Base-by-base conservation (phyloP, 2,797 vertebrate species). In the Siniperca undulata region DNA sequence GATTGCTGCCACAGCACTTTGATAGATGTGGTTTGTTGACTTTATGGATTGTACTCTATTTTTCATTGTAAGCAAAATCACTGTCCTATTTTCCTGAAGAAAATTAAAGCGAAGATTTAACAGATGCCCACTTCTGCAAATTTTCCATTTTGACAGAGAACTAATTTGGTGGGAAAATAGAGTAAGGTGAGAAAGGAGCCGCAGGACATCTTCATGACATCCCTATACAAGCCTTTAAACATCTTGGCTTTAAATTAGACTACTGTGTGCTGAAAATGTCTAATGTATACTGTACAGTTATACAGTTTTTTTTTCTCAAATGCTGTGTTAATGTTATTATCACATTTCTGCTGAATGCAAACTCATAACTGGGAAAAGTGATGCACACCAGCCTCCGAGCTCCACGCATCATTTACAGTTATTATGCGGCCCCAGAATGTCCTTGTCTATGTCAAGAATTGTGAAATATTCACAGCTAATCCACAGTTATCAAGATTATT, bases 151-250 rank as follows among this genome's bases (percentile, higher is more conserved):
- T 5, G 19, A 62, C 11, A 40, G 17, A 38, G 70, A 67, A 19
- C 5, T 64, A 24, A 60, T 75, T 30, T 64, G 52, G 24, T 82
- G 62, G 59, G 48, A 64, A 77, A 64, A 27, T 60, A 42, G 22
- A 64, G 22, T 22, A 7, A 53, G 17, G 9, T 20, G 12, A 68
- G 40, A 52, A 62, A 64, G 3, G 16, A 64, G 42, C 48, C 8
- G 58, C 14, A 42, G n/a, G 19, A 52, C 17, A 62, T 72, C 42
- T 22, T 17, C 7, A 66, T 50, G 60, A 59, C 30, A 11, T 40
- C 12, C 24, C 24, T 17, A 4, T 44, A 24, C 60, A 59, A 59
- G 38, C 52, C 36, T 52, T 62, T 24, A 34, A 38, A 36, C 40
- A 1, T 34, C 5, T 60, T 53, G 30, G 30, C 5, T 50, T 65